Conservation (phyloP, 2,113 vertebrate species). For the Megalops atlanticus region DNA sequence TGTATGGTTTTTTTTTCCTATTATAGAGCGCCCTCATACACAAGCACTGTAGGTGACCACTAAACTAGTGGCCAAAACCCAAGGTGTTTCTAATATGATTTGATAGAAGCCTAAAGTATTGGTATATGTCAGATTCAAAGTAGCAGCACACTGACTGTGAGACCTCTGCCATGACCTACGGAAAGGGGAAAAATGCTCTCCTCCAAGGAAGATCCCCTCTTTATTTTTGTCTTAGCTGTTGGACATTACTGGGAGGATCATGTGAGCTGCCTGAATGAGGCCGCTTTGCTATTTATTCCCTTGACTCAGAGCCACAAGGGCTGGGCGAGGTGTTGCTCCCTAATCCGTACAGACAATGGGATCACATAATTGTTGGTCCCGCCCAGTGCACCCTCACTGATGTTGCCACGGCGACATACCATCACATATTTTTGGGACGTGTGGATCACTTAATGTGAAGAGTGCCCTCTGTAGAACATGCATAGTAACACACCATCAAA, state of each 20-base stretch:
- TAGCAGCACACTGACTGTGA: neutral
- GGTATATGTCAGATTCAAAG: no score
- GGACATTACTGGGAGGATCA: neutral
- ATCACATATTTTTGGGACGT: neutral
- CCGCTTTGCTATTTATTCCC: neutral
- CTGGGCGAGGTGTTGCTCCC: neutral
- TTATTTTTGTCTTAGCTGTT: neutral
- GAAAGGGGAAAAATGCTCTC: neutral
- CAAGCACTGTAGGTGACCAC: neutral
- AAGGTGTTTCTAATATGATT: no score
- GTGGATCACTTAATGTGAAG: neutral
- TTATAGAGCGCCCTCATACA: no score
- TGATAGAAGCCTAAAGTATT: no score
- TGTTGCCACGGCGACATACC: neutral
- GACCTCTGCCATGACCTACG: no score
- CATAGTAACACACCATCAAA: constrained; percentile 29
- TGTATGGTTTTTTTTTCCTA: no score
- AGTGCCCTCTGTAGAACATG: neutral
- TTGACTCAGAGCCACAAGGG: neutral
- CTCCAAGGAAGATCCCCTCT: neutral
- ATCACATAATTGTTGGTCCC: neutral
- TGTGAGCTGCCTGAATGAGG: neutral
- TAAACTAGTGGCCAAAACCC: neutral
- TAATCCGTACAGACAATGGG: neutral
- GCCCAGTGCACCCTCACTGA: neutral